Evolutionary conservation across 1,140 invertebrate species (phyloP).

Genomic region (Gerris buenoi): DNA sequence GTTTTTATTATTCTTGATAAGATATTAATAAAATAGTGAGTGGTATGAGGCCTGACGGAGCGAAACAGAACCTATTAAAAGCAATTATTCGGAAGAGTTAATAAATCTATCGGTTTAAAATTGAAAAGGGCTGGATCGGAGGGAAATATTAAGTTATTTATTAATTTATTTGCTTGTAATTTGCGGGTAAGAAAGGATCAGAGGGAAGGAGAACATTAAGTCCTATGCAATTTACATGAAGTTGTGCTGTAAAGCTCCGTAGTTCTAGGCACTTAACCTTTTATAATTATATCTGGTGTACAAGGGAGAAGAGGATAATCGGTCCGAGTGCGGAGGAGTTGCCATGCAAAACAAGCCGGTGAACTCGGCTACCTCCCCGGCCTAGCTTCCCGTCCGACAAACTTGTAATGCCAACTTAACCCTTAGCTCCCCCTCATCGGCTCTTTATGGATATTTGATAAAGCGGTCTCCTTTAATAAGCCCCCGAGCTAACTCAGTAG

Average conservation of each 20-base stretch:
- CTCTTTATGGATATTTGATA: constrained; percentile 19
- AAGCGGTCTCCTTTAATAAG: constrained; percentile 16
- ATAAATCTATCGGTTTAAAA: too few species aligned
- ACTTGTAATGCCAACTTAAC: constrained; percentile 15
- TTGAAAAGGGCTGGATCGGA: too few species aligned
- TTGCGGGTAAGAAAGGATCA: too few species aligned
- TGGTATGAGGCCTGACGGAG: too few species aligned
- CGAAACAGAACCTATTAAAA: too few species aligned
- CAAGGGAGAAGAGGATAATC: constrained; percentile 2
- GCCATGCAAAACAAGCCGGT: constrained; percentile 11
- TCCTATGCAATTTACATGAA: constrained; percentile 18
- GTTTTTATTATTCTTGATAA: too few species aligned
- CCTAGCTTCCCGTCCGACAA: background rate
- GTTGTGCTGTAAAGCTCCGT: constrained; percentile 11
- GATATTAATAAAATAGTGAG: too few species aligned
- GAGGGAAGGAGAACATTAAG: too few species aligned
- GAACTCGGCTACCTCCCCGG: background rate
- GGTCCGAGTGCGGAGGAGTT: background rate
- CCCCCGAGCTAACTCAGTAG: constrained; percentile 3
- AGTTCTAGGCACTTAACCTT: constrained; percentile 13
- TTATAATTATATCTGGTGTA: constrained; percentile 18
- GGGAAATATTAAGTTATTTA: too few species aligned
- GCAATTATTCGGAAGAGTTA: too few species aligned
- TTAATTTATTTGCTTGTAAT: too few species aligned
- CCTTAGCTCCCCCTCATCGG: constrained; percentile 9